A percentile compares a stretch with the other conserved stretches of the same genome.
These are phyloP conservation scores for Loripinus fragilis DNA, from an alignment of 2,888 invertebrate genomes.

Conservation along the genomic window DNA sequence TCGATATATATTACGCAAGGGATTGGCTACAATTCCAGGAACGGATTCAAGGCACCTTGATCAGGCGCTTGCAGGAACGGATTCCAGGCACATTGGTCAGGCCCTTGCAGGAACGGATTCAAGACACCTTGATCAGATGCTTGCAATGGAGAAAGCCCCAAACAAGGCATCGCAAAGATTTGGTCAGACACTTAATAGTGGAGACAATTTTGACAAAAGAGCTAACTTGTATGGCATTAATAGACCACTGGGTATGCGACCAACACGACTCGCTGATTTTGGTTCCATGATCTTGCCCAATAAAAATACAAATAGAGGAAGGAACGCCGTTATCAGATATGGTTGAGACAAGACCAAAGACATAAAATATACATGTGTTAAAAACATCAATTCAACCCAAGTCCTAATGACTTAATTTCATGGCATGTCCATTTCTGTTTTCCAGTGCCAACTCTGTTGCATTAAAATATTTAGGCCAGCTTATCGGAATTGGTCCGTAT, in stretches of 20 bases:
- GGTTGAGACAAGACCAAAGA: no score
- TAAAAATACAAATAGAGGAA: not conserved
- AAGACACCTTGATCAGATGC: not conserved
- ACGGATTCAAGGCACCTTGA: no score
- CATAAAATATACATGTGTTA: no score
- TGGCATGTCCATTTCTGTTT: no score
- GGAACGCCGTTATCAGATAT: not conserved
- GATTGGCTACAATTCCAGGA: not conserved
- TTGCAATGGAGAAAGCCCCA: not conserved
- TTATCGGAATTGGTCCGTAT: no score
- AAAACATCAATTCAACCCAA: no score
- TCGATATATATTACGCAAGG: not conserved
- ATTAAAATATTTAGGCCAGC: no score
- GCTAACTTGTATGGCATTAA: not conserved
- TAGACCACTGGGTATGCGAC: not conserved
- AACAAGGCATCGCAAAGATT: not conserved
- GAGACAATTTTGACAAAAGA: not conserved
- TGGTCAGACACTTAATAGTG: not conserved
- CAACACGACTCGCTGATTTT: slow-evolving; percentile 1
- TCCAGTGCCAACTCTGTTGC: no score
- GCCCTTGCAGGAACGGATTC: not conserved
- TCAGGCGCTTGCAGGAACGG: no score
- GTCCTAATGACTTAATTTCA: no score
- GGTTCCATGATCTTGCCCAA: slow-evolving; percentile 7
- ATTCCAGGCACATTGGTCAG: not conserved